phyloP scores from a whole-genome alignment of 2,888 invertebrate genomes.

The Spilarctia lutea region DNA sequence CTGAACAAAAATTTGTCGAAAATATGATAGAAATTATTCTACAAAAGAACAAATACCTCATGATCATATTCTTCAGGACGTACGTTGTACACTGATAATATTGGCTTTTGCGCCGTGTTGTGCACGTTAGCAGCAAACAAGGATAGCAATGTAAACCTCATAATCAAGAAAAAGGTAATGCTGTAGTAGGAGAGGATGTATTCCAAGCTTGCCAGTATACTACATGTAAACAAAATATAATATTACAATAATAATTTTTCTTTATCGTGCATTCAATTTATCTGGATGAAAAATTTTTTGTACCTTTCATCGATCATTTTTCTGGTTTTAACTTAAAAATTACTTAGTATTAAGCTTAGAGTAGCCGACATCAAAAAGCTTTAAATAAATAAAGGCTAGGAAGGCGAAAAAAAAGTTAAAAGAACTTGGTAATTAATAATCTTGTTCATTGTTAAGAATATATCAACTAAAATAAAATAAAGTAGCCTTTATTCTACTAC shows the following conservation, averaged over 20 bases:
- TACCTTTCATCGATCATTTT: no score
- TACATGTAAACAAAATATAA: conserved; percentile 15
- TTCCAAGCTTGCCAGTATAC: conserved; percentile 35
- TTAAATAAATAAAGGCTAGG: no score
- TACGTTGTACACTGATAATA: conserved; percentile 50
- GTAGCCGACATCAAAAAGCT: no score
- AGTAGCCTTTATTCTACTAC: no score
- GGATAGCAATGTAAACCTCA: conserved; percentile 46
- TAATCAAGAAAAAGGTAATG: conserved; percentile 50
- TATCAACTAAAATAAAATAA: no score
- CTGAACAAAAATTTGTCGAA: neutral
- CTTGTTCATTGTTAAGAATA: no score
- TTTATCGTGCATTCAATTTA: neutral
- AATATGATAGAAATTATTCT: neutral
- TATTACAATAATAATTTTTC: neutral
- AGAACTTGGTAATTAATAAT: no score
- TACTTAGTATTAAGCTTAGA: no score
- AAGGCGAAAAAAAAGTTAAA: no score
- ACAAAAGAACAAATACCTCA: conserved; percentile 47
- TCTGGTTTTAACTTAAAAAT: no score
- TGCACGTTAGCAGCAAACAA: conserved; percentile 57
- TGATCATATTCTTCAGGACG: conserved; percentile 50
- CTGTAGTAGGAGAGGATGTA: conserved; percentile 53
- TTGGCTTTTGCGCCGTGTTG: conserved; percentile 49
- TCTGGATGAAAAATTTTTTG: no score